A percentile compares a stretch with the other conserved stretches of the same genome.
Evolutionary conservation across 2,888 invertebrate genomes (phyloP).

Genomic region (Malthinus flaveolus): DNA sequence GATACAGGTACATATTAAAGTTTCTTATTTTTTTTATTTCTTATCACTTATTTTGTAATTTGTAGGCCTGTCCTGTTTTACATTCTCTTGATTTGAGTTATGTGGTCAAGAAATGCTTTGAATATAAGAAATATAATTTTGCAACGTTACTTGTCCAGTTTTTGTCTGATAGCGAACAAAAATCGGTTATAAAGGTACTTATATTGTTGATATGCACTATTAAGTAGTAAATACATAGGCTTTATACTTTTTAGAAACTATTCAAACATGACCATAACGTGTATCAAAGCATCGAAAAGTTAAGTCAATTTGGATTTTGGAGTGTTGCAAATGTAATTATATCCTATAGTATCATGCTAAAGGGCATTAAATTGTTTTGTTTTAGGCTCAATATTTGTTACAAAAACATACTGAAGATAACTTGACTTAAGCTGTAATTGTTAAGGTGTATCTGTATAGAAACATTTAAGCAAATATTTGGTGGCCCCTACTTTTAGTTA

Average conservation of each 20-base stretch:
- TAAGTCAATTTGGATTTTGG: conserved; percentile 13
- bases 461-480: too few relatives aligned
- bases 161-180: conserved; percentile 34
- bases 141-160: conserved; percentile 43
- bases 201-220: background rate
- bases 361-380: background rate
- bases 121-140: conserved; percentile 36
- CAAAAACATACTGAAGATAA: background rate
- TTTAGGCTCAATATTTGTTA: background rate
- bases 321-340: conserved; percentile 17
- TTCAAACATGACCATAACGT: conserved; percentile 2
- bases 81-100: conserved; percentile 41
- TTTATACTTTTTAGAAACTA: conserved; percentile 7
- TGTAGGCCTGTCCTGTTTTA: conserved; percentile 46
- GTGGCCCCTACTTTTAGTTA: too few relatives aligned
- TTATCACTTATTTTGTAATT: conserved; percentile 21
- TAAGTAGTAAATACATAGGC: background rate
- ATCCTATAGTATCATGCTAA: background rate
- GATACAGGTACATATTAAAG: conserved; percentile 41
- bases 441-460: too few relatives aligned
- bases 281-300: conserved; percentile 5
- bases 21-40: background rate
- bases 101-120: conserved; percentile 38
- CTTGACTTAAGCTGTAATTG: background rate
- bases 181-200: conserved; percentile 29